These are phyloP conservation scores for Tokudaia muenninki DNA, from an alignment of 2,797 vertebrate species.

Conservation along the genomic window DNA sequence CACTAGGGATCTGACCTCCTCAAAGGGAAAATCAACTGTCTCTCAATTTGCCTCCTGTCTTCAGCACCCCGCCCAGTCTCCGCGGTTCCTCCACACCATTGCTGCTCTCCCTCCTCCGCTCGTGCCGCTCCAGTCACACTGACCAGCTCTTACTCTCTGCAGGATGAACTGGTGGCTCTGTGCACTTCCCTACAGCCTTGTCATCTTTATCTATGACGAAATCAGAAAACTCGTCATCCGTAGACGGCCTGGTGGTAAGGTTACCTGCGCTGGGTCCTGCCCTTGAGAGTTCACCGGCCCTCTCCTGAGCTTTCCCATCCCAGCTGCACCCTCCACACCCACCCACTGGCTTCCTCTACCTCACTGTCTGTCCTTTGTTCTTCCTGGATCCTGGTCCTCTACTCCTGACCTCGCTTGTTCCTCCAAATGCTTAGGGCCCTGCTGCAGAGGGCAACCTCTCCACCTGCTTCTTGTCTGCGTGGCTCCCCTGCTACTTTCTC, in stretches of 20 bases:
- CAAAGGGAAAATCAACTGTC: background rate
- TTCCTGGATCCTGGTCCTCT: background rate
- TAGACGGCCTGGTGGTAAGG: conserved; percentile 84
- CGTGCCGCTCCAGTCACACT: background rate
- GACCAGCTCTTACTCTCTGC: background rate
- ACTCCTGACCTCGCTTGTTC: background rate
- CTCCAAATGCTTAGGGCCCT: no score
- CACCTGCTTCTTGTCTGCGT: background rate
- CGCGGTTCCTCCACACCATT: rapidly evolving
- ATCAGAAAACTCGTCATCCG: conserved; percentile 83
- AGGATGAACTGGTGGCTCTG: conserved; percentile 89
- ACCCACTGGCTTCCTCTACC: no score
- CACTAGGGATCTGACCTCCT: background rate
- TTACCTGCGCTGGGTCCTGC: background rate
- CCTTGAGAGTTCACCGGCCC: background rate
- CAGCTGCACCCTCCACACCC: background rate
- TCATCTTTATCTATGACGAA: conserved; percentile 88
- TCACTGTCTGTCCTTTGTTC: background rate
- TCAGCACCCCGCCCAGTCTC: background rate
- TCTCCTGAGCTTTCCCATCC: background rate
- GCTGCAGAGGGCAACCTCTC: background rate
- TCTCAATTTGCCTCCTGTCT: background rate
- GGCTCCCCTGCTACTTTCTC: background rate
- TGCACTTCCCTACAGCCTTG: conserved; percentile 85
- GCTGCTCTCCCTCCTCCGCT: background rate